phyloP scores from a whole-genome alignment of 2,888 invertebrate genomes.

The Dugesia japonica region DNA sequence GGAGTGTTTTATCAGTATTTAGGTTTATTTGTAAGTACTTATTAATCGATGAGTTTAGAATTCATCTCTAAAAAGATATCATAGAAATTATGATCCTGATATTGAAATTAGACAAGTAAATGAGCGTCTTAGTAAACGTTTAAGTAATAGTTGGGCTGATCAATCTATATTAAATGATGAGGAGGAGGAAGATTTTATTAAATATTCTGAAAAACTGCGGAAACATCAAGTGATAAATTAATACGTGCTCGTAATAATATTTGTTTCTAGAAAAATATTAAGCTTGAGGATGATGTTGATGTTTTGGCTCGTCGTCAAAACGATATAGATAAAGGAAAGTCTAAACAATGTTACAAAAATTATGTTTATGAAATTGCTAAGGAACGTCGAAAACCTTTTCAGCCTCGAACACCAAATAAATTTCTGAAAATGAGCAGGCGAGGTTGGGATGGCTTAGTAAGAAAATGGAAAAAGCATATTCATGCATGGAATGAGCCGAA shows the following conservation, averaged over 20 bases:
- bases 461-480: slow-evolving; percentile 22
- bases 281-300: background rate
- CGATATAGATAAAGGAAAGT: slow-evolving; percentile 26
- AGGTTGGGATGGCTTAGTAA: slow-evolving; percentile 26
- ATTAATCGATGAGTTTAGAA: background rate
- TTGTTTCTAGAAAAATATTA: background rate
- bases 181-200: slow-evolving; percentile 27
- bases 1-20: background rate
- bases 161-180: slow-evolving; percentile 26
- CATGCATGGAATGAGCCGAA: slow-evolving; percentile 26
- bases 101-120: slow-evolving; percentile 34
- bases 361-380: slow-evolving; percentile 22
- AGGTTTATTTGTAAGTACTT: background rate
- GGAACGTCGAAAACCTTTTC: background rate
- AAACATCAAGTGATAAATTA: background rate
- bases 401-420: slow-evolving; percentile 28
- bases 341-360: slow-evolving; percentile 14
- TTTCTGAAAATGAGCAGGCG: slow-evolving; percentile 11
- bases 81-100: slow-evolving; percentile 33
- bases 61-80: slow-evolving; percentile 4
- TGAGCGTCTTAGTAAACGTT: slow-evolving; percentile 29
- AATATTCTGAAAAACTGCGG: slow-evolving; percentile 28
- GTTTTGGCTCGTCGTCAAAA: slow-evolving; percentile 14
- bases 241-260: too few relatives aligned
- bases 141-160: slow-evolving; percentile 27